Evolutionary conservation across 2,113 vertebrate species (phyloP).

Genomic region (Myiozetetes cayanensis): DNA sequence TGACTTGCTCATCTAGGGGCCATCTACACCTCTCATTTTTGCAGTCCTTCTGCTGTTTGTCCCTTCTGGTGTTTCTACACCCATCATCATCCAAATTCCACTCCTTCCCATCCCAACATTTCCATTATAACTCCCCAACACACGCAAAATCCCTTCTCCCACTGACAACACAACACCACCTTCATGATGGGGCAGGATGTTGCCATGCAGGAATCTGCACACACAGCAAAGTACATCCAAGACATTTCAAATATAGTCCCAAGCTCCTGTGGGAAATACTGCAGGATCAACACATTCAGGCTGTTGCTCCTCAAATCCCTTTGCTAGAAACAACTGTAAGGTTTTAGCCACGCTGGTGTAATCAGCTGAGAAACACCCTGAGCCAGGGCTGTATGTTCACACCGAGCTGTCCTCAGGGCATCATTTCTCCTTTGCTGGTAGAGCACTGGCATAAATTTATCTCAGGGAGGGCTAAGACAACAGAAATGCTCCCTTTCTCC

Average conservation of each 20-base stretch:
- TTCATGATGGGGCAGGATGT: not conserved
- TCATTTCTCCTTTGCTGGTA: not conserved
- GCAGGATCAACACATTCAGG: not conserved
- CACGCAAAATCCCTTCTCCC: not conserved
- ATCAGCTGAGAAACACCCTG: not conserved
- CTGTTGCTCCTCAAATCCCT: not conserved
- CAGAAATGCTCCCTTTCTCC: not conserved
- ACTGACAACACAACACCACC: not conserved
- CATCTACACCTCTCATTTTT: not conserved
- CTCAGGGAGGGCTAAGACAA: not conserved
- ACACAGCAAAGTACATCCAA: not conserved
- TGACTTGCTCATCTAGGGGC: not conserved
- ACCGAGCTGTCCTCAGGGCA: fast-evolving
- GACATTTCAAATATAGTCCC: not conserved
- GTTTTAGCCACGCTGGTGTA: not conserved
- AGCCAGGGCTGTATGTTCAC: not conserved
- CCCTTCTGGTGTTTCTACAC: not conserved
- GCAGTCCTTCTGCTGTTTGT: not conserved
- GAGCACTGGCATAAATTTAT: not conserved
- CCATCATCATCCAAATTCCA: not conserved
- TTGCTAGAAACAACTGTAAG: not conserved
- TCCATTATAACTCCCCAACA: not conserved
- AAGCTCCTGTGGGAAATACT: not conserved
- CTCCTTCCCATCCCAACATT: not conserved
- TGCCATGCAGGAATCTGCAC: not conserved